A percentile compares a stretch with the other conserved stretches of the same genome.
These are phyloP conservation scores for Passerina amoena DNA, from an alignment of 2,113 vertebrate species.

Conservation along the genomic window DNA sequence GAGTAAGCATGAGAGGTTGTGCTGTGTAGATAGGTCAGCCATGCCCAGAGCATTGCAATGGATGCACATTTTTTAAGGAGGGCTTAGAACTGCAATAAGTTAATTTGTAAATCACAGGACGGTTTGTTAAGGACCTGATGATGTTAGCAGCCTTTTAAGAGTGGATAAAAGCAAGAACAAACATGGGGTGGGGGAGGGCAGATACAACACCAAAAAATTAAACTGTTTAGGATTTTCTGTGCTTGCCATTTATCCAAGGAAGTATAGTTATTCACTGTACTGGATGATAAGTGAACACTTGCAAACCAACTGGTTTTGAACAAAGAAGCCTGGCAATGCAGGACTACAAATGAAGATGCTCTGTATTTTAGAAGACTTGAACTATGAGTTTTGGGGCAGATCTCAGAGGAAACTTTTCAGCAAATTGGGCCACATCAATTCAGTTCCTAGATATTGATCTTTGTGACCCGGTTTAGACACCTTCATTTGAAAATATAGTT, in stretches of 20 bases:
- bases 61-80: not conserved
- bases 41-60: no score
- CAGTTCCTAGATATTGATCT: not conserved
- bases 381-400: not conserved
- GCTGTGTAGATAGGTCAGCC: not conserved
- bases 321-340: not conserved
- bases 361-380: not conserved
- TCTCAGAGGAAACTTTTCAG: not conserved
- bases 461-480: not conserved
- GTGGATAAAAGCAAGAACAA: not conserved
- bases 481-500: not conserved
- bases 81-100: not conserved
- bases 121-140: not conserved
- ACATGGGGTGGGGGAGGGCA: accelerated
- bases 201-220: not conserved
- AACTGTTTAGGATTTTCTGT: not conserved
- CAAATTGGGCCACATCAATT: not conserved
- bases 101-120: not conserved
- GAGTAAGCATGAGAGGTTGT: not conserved
- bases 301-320: not conserved
- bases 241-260: not conserved
- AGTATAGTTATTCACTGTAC: not conserved
- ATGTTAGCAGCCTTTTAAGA: not conserved
- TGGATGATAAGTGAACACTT: not conserved
- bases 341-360: not conserved